Conservation (phyloP, 2,888 invertebrate species). For the Capitulum mitella region DNA sequence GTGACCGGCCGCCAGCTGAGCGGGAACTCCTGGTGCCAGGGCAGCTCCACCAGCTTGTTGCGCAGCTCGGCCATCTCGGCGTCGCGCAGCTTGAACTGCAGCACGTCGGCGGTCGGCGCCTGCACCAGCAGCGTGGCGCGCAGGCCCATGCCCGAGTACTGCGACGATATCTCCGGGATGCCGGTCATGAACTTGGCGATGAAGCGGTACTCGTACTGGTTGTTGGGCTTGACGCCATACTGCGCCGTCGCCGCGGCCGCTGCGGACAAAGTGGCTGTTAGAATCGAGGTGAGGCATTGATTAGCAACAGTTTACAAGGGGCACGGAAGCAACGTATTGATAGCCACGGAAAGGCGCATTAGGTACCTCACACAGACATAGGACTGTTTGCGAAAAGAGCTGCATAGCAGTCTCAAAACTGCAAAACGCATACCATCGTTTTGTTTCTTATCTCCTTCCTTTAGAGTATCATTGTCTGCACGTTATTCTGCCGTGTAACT, state of each 20-base stretch:
- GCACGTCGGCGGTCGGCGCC: neutral
- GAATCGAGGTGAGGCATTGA: too few species aligned
- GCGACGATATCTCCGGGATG: constrained; percentile 27
- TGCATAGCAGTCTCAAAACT: too few species aligned
- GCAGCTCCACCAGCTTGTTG: neutral
- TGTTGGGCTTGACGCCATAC: neutral
- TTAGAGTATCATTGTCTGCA: too few species aligned
- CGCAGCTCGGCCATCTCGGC: constrained; percentile 10
- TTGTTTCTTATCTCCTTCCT: too few species aligned
- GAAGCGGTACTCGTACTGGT: neutral
- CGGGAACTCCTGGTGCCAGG: neutral
- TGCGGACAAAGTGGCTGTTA: neutral
- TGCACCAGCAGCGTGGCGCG: constrained; percentile 26
- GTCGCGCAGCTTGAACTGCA: constrained; percentile 26
- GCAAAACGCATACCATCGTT: too few species aligned
- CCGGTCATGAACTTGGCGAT: constrained; percentile 28
- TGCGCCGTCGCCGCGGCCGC: neutral
- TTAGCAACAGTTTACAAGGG: too few species aligned
- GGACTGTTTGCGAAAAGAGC: too few species aligned
- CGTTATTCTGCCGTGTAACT: too few species aligned
- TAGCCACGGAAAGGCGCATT: too few species aligned
- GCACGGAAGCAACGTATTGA: too few species aligned
- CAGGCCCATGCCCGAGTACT: constrained; percentile 30
- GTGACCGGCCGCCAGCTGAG: neutral
- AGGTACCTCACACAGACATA: too few species aligned